phyloP scores from a whole-genome alignment of 1,140 invertebrate genomes.

The Pseudachorutes palmiensis region DNA sequence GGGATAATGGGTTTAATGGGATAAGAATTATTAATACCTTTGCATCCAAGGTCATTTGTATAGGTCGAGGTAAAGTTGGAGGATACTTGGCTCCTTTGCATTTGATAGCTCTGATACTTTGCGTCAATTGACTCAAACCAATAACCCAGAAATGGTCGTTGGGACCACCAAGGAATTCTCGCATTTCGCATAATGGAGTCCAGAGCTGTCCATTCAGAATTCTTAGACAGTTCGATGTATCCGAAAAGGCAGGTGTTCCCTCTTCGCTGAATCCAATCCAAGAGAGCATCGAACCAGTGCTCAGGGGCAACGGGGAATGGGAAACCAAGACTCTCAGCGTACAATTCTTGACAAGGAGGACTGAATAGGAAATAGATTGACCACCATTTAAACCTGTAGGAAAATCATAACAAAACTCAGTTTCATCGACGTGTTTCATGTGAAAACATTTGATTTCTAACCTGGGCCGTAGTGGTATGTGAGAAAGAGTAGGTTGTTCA shows the following conservation, averaged over 20 bases:
- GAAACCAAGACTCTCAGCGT: constrained; percentile 37
- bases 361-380: constrained; percentile 44
- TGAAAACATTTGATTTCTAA: constrained; percentile 37
- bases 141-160: constrained; percentile 75
- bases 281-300: constrained; percentile 56
- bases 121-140: constrained; percentile 62
- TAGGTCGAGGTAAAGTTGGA: constrained; percentile 71
- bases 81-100: constrained; percentile 84
- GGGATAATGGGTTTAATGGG: neutral
- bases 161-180: constrained; percentile 47
- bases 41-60: constrained; percentile 60
- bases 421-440: neutral
- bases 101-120: constrained; percentile 67
- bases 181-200: constrained; percentile 68
- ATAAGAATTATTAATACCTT: constrained; percentile 43
- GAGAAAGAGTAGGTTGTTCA: constrained; percentile 61
- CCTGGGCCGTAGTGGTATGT: constrained; percentile 64
- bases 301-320: constrained; percentile 55
- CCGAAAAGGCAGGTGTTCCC: constrained; percentile 59
- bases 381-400: constrained; percentile 41
- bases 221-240: constrained; percentile 58
- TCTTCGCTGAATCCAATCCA: constrained; percentile 80
- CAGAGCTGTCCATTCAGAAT: constrained; percentile 56
- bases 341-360: constrained; percentile 41
- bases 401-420: neutral